A percentile compares a stretch with the other conserved stretches of the same genome.
Evolutionary conservation across 35 echinoderm and acorn worm genomes (phyloP).

Genomic region (Apostichopus parvimensis): DNA sequence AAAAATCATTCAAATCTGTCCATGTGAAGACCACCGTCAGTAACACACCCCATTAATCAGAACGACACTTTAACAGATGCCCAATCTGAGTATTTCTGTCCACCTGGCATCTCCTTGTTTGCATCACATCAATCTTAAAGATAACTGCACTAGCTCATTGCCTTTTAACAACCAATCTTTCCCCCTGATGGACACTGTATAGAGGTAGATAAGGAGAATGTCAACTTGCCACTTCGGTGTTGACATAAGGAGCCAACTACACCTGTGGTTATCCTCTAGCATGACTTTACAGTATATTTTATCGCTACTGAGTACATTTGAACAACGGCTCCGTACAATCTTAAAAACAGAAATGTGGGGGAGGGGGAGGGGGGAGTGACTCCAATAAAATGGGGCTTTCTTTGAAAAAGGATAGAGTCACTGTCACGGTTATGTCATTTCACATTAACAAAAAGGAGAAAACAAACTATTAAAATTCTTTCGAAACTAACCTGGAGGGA

Average conservation of each 20-base stretch:
- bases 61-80: not conserved
- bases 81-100: not conserved
- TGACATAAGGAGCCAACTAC: not conserved
- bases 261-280: not conserved
- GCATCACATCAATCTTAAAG: slow-evolving; percentile 21
- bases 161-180: not conserved
- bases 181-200: not conserved
- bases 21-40: not conserved
- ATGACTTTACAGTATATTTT: not conserved
- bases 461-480: too few relatives aligned
- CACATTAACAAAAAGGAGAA: not conserved
- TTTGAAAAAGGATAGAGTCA: not conserved
- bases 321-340: not conserved
- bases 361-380: not conserved
- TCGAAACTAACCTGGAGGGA: too few relatives aligned
- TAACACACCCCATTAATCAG: not conserved
- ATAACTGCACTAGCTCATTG: not conserved
- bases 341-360: not conserved
- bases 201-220: not conserved
- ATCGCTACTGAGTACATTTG: slow-evolving; percentile 33
- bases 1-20: not conserved
- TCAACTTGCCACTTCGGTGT: slow-evolving; percentile 6
- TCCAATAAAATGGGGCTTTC: not conserved
- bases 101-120: not conserved
- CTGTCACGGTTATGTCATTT: not conserved